These are phyloP conservation scores for Delphinus delphis DNA, from an alignment of 2,113 vertebrate species.

Conservation along the genomic window DNA sequence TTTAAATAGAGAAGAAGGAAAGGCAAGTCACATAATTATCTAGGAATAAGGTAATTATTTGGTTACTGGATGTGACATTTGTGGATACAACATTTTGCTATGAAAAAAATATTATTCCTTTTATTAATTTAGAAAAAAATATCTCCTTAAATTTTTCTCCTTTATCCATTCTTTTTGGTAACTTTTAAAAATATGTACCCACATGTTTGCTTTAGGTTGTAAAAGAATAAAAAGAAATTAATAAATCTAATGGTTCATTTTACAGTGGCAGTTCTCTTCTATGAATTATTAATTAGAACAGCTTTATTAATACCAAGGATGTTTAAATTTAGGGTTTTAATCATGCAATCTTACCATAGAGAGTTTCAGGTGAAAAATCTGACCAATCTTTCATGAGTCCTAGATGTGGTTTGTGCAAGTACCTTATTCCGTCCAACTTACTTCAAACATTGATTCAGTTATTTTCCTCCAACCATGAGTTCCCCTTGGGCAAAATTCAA, in stretches of 20 bases:
- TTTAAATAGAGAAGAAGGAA: neutral
- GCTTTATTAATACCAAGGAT: neutral
- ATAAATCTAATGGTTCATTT: neutral
- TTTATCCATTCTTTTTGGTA: neutral
- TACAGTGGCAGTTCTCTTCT: neutral
- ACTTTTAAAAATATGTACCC: neutral
- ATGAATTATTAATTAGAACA: neutral
- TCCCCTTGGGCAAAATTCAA: slow-evolving; percentile 20
- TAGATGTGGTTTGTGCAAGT: neutral
- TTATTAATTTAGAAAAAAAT: neutral
- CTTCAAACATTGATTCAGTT: neutral
- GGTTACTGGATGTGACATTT: neutral
- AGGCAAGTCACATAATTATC: neutral
- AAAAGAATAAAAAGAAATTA: neutral
- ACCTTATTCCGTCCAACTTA: neutral
- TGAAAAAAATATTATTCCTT: neutral
- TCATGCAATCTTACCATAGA: neutral
- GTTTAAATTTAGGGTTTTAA: neutral
- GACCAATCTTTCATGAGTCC: neutral
- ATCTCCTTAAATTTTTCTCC: neutral
- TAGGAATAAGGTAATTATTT: slow-evolving; percentile 20
- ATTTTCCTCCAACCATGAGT: slow-evolving; percentile 14
- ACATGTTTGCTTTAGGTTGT: neutral
- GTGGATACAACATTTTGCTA: neutral
- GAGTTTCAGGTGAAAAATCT: neutral